phyloP scores from a whole-genome alignment of 2,113 vertebrate species.

The Gulo gulo region DNA sequence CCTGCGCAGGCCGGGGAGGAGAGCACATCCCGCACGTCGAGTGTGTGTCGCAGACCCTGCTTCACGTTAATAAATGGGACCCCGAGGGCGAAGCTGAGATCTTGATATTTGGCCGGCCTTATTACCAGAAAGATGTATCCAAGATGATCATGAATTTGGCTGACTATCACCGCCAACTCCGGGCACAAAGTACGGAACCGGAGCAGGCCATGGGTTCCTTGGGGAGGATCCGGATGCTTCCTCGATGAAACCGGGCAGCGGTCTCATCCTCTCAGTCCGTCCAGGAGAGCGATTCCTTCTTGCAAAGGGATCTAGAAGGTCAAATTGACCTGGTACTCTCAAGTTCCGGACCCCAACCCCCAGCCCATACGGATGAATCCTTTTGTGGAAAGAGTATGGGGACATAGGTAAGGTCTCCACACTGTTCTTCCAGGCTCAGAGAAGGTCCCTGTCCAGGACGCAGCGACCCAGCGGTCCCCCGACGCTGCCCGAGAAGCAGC shows the following conservation, averaged over 20 bases:
- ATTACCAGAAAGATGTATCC: constrained; percentile 29
- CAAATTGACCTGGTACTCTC: too few relatives aligned
- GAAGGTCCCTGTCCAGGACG: background rate
- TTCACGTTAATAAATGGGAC: background rate
- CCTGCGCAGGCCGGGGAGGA: background rate
- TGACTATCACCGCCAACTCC: background rate
- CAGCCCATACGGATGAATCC: background rate
- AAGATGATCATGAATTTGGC: constrained; percentile 21
- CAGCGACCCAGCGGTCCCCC: background rate
- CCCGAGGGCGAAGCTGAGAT: constrained; percentile 24
- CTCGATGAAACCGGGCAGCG: background rate
- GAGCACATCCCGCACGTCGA: constrained; percentile 27
- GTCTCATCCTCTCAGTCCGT: background rate
- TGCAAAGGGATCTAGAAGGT: background rate
- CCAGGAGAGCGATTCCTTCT: background rate
- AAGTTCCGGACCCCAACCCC: rapidly evolving
- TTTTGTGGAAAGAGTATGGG: too few relatives aligned
- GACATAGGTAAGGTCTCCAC: background rate
- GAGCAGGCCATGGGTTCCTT: background rate
- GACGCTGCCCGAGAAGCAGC: rapidly evolving
- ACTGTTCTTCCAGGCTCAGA: background rate
- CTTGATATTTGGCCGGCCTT: constrained; percentile 30
- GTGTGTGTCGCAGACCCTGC: background rate
- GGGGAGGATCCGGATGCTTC: background rate
- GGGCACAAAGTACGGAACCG: background rate